Evolutionary conservation across 1,140 invertebrate species (phyloP), one percentile per base, ranked within the genome.

Genomic region (Pogonognathellus flavescens): DNA sequence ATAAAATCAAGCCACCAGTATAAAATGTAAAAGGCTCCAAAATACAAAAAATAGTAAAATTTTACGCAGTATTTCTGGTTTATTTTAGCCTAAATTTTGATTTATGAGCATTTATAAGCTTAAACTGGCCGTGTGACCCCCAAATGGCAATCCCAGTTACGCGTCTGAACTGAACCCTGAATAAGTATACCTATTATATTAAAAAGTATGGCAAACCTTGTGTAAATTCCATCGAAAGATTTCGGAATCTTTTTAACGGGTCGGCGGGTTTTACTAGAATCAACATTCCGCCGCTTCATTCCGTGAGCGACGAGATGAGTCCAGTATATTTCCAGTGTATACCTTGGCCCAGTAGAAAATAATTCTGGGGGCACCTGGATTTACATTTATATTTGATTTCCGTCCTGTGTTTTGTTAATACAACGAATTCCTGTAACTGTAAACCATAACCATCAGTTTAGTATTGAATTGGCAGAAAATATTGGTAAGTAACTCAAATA

Each of bases 271-370:
- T 88, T 87, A 50, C 83, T 88, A 41, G 85, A 82, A 70, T 88
- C 86, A 57, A 87, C 88, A 87, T 88, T 88, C 83, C 88, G 85
- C 80, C 88, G 86, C 86, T 88, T 88, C 88, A 88, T 88, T 83
- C 87, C 87, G 87, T 72, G 66, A 72, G 66, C 83, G 86, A 81
- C 80, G 50, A 81, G 80, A 81, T 18, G 80, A 10, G 49, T 72
- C 80, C 80, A 81, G 80, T 53, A 57, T 81, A 53, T 55, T n/a
- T 55, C 80, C 50, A 81, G 53, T 55, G 18, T 53, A 55, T 81
- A 5, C 22, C 13, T 55, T 55, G 50, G 52, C 53, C 80, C 50
- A 53, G 53, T 55, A 4, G 18, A 55, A 20, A 81, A 81, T 2
- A 55, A 81, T 55, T 57, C 80, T 81, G 22, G 50, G 80, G 7